Base-by-base conservation (phyloP, 64 coral and sea anemone genomes). In the Montipora foliosa region DNA sequence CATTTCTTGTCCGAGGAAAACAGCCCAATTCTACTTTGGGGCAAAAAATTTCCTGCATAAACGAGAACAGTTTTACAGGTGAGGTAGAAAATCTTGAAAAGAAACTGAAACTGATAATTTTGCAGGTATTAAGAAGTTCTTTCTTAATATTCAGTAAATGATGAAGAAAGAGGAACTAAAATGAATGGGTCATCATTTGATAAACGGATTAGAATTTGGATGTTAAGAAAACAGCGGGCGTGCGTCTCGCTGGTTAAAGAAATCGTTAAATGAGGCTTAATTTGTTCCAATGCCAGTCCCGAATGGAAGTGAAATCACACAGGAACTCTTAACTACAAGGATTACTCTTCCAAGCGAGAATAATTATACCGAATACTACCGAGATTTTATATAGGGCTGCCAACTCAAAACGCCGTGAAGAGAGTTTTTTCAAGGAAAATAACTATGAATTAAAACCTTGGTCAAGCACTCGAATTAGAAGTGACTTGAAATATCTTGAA, bases 331-430 rank as follows among this genome's bases (percentile, higher is more conserved):
- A 86, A 72, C 13, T 10, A 5, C 45, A 50, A 71, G 82, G 82
- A 86, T 86, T 86, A 86, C 82, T 86, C 82, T 86, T 72, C 16
- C 11, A 50, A 70, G 62, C 64, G 82, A 86, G 64, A 86, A 50
- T 19, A 46, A 16, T 13, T 47, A 64, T 15, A 15, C 13, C 17
- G 14, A 49, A 46, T 15, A 17, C 47, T 71, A 71, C 16, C 45
- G 82, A 49, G 14, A 22, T 86, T 71, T 71, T 45, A 49, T 86
- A 13, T 8, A 11, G 17, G 6, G 6, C 53, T 4, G 2, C 62
- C 11, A 71, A 24, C 66, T 47, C 12, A 19, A 8, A 37, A 37
- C 37, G 25, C 4, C 19, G 14, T n/a, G 47, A 64, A 61, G 37
- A 58, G 4, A 24, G 68, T 71, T 71, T 12, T 37, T 37, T 37